Conservation (phyloP, 2,888 invertebrate species). For the Entomobrya proxima region DNA sequence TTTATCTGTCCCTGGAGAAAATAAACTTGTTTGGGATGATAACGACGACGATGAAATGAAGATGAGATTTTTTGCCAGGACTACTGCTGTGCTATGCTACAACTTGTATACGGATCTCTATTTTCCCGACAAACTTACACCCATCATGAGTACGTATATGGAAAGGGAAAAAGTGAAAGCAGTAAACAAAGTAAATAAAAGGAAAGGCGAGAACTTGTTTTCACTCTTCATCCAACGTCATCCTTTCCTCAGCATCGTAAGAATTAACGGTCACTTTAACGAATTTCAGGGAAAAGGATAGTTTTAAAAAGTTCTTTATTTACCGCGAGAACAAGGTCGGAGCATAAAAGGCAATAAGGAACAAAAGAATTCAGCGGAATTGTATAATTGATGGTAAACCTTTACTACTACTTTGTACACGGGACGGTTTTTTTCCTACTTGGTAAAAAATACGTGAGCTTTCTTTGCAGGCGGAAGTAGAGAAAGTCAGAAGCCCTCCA, state of each 20-base stretch:
- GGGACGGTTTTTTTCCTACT: too few species aligned
- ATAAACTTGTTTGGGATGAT: conserved; percentile 1
- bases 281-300: neutral
- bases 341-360: neutral
- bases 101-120: neutral
- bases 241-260: conserved; percentile 1
- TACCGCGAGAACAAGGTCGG: neutral
- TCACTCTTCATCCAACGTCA: conserved; percentile 15
- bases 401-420: too few species aligned
- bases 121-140: too few species aligned
- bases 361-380: neutral
- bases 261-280: conserved; percentile 29
- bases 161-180: too few species aligned
- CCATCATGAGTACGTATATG: too few species aligned
- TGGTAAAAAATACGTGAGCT: too few species aligned
- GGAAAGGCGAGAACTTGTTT: neutral
- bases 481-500: too few species aligned
- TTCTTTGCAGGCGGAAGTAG: too few species aligned
- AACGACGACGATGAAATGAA: conserved; percentile 3
- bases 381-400: neutral
- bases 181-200: conserved; percentile 5
- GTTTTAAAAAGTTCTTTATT: neutral
- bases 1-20: conserved; percentile 13
- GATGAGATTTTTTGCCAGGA: conserved; percentile 12
- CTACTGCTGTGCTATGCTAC: neutral